Percentiles rank a stretch among this genome's conserved stretches.
Conservation (phyloP, 2,113 vertebrate species). For the Barbus barbus region DNA sequence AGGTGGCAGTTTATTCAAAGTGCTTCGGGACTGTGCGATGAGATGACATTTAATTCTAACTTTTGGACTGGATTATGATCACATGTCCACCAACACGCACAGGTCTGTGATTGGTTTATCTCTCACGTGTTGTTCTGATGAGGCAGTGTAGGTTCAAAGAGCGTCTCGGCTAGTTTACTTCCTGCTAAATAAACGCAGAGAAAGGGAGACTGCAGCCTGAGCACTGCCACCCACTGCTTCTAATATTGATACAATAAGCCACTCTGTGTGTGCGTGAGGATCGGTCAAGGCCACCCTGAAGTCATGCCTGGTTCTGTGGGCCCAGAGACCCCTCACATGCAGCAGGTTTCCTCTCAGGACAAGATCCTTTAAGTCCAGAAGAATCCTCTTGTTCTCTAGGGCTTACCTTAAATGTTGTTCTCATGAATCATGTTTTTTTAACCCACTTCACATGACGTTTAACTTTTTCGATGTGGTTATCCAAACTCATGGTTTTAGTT, state of each 20-base stretch:
- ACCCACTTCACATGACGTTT: constrained; percentile 15
- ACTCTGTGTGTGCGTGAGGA: constrained; percentile 15
- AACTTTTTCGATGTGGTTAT: not conserved
- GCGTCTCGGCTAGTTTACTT: not conserved
- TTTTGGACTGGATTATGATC: constrained; percentile 2
- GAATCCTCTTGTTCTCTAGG: not conserved
- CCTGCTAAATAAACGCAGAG: constrained; percentile 16
- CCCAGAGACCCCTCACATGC: not conserved
- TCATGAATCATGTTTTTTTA: not conserved
- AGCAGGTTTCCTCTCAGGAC: not conserved
- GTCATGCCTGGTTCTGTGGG: not conserved
- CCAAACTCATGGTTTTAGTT: constrained; percentile 11
- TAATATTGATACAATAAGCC: constrained; percentile 14
- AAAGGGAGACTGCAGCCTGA: constrained; percentile 3
- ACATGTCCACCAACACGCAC: not conserved
- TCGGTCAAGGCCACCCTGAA: constrained; percentile 43
- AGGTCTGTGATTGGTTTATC: not conserved
- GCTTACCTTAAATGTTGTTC: not conserved
- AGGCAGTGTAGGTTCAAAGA: constrained; percentile 15
- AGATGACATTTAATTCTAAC: not conserved
- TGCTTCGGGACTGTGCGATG: not conserved
- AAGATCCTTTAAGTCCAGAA: not conserved
- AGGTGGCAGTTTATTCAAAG: not conserved
- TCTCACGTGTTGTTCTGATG: not conserved
- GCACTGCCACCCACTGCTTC: constrained; percentile 28